Evolutionary conservation across 2,113 vertebrate genomes (phyloP).

Genomic region (Cynopterus brachyotis): DNA sequence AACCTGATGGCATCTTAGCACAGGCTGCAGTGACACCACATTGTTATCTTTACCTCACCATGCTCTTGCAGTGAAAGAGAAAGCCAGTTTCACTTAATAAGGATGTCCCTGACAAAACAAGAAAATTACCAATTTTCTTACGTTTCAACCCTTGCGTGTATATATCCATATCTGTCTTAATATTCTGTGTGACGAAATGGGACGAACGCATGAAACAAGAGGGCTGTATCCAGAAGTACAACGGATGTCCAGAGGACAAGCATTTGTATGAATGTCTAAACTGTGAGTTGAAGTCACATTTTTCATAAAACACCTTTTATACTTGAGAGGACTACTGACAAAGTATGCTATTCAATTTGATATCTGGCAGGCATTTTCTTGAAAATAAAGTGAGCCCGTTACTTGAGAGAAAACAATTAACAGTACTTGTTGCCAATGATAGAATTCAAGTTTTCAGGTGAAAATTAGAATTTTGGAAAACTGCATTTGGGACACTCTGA

Average conservation of each 20-base stretch:
- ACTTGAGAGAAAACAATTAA: neutral
- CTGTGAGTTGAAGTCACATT: neutral
- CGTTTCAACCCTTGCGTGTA: too few species aligned
- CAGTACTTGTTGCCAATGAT: neutral
- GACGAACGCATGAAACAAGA: neutral
- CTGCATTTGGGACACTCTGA: neutral
- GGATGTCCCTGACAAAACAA: neutral
- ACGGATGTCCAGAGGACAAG: rapidly evolving
- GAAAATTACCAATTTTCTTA: neutral
- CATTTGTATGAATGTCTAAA: neutral
- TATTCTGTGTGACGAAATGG: neutral
- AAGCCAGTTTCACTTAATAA: neutral
- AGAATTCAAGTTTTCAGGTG: neutral
- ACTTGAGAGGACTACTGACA: neutral
- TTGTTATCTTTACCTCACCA: neutral
- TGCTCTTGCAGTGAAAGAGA: rapidly evolving
- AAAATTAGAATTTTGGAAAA: neutral
- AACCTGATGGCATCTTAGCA: neutral
- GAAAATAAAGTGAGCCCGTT: neutral
- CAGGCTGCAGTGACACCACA: neutral
- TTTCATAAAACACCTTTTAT: neutral
- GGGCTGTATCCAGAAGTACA: neutral
- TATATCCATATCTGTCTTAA: neutral
- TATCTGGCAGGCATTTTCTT: neutral
- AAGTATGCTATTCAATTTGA: neutral